Percentiles rank a stretch among this genome's conserved stretches.
These are phyloP conservation scores for Gulo gulo DNA, from an alignment of 2,113 vertebrate species.

Conservation along the genomic window DNA sequence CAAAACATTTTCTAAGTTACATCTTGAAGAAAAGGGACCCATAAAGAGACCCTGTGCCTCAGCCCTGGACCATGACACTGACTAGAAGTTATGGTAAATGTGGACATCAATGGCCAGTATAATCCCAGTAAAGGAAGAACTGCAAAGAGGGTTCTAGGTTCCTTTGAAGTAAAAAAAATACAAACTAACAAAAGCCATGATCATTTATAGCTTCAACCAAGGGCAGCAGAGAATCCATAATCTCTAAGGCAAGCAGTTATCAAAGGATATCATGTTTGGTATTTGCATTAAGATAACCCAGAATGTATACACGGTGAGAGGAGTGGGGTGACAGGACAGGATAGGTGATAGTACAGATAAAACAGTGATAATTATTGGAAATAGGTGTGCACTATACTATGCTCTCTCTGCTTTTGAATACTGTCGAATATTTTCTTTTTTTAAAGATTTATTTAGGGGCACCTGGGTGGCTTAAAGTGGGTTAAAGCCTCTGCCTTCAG, in stretches of 20 bases:
- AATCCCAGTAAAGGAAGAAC: not conserved
- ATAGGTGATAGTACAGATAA: not conserved
- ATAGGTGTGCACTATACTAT: not conserved
- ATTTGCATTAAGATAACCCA: not conserved
- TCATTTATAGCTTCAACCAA: not conserved
- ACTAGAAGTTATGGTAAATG: not conserved
- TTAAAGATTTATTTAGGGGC: not conserved
- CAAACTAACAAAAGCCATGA: not conserved
- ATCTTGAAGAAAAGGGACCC: not conserved
- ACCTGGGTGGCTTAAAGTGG: no score
- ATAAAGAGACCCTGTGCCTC: not conserved
- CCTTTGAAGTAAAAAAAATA: not conserved
- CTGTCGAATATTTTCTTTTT: not conserved
- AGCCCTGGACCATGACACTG: not conserved
- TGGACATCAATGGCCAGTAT: not conserved
- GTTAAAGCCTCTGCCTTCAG: no score
- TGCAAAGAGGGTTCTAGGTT: not conserved
- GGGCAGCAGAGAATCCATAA: not conserved
- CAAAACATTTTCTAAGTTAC: not conserved
- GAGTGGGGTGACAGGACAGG: rapidly evolving
- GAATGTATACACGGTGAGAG: not conserved
- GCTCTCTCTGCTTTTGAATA: not conserved
- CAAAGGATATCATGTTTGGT: not conserved
- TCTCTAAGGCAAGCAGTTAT: not conserved
- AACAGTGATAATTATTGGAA: not conserved